Percentiles rank a stretch among this genome's conserved stretches.
These are phyloP conservation scores for Otis tarda DNA, from an alignment of 2,113 vertebrate species.

Conservation along the genomic window DNA sequence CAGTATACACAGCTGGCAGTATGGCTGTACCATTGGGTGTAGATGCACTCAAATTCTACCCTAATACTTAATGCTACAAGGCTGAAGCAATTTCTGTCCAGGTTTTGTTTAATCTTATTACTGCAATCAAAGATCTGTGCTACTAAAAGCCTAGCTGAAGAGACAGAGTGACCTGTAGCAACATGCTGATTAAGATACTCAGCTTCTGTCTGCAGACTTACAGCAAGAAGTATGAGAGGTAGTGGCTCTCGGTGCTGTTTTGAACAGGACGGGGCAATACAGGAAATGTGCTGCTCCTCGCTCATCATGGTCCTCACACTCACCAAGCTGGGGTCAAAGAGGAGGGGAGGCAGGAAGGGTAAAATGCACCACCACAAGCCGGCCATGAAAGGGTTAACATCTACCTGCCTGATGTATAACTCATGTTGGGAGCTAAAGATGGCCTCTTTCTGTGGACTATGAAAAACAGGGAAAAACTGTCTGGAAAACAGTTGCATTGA, in stretches of 20 bases:
- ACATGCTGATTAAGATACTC: rapidly evolving
- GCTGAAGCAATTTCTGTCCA: neutral
- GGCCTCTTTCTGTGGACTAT: neutral
- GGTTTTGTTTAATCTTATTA: neutral
- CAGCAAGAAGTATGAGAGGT: rapidly evolving
- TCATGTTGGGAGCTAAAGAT: neutral
- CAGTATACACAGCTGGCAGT: neutral
- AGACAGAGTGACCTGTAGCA: neutral
- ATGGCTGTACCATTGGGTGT: rapidly evolving
- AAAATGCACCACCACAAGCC: neutral
- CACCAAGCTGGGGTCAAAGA: neutral
- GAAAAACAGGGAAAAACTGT: neutral
- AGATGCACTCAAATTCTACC: neutral
- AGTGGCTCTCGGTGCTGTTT: neutral
- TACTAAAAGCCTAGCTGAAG: neutral
- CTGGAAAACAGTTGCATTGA: neutral
- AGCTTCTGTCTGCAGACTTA: neutral
- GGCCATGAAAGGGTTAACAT: neutral
- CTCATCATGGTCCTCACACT: neutral
- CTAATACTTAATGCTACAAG: neutral
- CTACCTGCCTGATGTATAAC: neutral
- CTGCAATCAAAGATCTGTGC: neutral
- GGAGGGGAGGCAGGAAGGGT: neutral
- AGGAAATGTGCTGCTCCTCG: neutral
- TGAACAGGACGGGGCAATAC: rapidly evolving